phyloP scores from a whole-genome alignment of 2,888 invertebrate genomes.

The Tachystola acroxantha region DNA sequence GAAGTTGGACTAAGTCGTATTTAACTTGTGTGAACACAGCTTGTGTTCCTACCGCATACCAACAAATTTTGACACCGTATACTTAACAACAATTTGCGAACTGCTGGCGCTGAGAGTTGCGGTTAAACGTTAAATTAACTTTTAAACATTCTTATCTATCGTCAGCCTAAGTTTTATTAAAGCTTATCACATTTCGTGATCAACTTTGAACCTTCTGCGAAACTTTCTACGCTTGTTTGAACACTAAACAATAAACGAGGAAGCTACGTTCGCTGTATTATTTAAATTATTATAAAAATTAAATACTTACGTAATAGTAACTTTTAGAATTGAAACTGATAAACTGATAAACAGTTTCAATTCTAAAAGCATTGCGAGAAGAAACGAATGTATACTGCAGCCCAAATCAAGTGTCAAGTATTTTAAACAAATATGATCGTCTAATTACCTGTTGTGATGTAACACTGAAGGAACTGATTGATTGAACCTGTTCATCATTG shows the following conservation, averaged over 20 bases:
- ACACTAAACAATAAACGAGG: not conserved
- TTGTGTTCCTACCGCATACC: constrained; percentile 65
- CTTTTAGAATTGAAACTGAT: too few relatives aligned
- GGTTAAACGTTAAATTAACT: constrained; percentile 40
- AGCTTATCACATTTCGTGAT: constrained; percentile 1
- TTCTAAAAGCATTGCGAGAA: too few relatives aligned
- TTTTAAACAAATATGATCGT: too few relatives aligned
- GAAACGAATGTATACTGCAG: too few relatives aligned
- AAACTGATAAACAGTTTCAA: too few relatives aligned
- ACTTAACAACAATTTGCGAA: constrained; percentile 41
- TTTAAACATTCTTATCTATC: constrained; percentile 18
- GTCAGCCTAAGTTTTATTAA: constrained; percentile 1
- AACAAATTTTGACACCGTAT: constrained; percentile 67
- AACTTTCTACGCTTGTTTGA: not conserved
- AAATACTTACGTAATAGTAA: too few relatives aligned
- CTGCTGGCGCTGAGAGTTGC: constrained; percentile 18
- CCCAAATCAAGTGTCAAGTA: too few relatives aligned
- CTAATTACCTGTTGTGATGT: too few relatives aligned
- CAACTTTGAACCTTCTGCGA: not conserved
- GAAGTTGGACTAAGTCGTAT: constrained; percentile 69
- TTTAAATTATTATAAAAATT: too few relatives aligned
- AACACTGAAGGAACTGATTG: too few relatives aligned
- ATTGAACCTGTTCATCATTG: too few relatives aligned
- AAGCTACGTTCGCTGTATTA: not conserved
- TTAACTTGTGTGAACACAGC: constrained; percentile 66